Evolutionary conservation across 2,797 vertebrate species (phyloP).

Genomic region (Micromesistius poutassou): DNA sequence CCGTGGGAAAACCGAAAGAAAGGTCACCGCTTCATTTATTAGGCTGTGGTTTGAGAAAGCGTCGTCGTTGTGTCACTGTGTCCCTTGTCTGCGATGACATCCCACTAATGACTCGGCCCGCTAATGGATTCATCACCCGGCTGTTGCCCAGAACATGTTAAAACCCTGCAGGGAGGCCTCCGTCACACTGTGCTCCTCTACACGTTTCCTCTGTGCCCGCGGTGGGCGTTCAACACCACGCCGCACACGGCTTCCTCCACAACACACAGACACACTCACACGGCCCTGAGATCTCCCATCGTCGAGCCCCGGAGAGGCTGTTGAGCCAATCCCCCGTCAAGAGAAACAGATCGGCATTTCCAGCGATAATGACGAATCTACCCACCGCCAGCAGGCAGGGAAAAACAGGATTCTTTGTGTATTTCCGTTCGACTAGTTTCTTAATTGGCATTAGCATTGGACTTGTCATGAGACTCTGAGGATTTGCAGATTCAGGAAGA

Average conservation of each 20-base stretch:
- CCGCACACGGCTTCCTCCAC: constrained; percentile 6
- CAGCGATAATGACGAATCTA: not conserved
- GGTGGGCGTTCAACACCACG: constrained; percentile 34
- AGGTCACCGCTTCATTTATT: constrained; percentile 58
- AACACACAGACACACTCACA: constrained; percentile 13
- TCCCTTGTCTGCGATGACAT: constrained; percentile 57
- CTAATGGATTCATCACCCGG: constrained; percentile 60
- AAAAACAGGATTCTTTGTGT: not conserved
- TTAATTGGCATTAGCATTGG: not conserved
- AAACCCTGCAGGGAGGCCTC: constrained; percentile 42
- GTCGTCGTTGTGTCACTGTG: constrained; percentile 28
- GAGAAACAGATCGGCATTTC: not conserved
- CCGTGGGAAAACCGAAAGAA: constrained; percentile 40
- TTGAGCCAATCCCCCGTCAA: not conserved
- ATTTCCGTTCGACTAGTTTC: not conserved
- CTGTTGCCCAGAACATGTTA: constrained; percentile 57
- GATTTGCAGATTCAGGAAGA: not conserved
- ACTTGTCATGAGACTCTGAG: not conserved
- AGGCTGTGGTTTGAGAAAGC: constrained; percentile 47
- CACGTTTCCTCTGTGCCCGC: constrained; percentile 20
- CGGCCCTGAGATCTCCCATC: constrained; percentile 18
- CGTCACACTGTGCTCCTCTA: constrained; percentile 28
- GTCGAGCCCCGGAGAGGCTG: not conserved
- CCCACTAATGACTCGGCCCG: constrained; percentile 62
- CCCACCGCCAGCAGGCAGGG: not conserved